phyloP scores from a whole-genome alignment of 2,888 invertebrate species.

The Ectemnius continuus region DNA sequence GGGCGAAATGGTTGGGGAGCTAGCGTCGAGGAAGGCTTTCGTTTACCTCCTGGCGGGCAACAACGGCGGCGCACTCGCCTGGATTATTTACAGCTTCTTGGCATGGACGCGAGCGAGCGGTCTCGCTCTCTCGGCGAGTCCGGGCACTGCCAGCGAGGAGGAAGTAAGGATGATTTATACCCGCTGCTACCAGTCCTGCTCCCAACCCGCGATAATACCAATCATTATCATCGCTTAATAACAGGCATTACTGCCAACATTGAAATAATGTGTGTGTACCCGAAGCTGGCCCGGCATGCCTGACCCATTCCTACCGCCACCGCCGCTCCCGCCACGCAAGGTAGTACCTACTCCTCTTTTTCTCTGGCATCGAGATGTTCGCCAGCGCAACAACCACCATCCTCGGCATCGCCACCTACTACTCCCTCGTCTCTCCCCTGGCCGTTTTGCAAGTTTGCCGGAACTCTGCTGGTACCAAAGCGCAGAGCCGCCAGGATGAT shows the following conservation, averaged over 20 bases:
- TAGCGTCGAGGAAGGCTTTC: conserved; percentile 41
- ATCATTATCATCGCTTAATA: conserved; percentile 79
- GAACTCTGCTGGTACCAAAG: conserved; percentile 21
- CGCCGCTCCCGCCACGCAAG: conserved; percentile 25
- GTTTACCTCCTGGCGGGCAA: conserved; percentile 51
- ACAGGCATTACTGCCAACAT: conserved; percentile 79
- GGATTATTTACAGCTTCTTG: conserved; percentile 77
- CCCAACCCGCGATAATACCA: conserved; percentile 78
- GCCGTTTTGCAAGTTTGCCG: conserved; percentile 5
- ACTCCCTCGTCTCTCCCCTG: conserved; percentile 20
- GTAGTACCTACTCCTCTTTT: conserved; percentile 50
- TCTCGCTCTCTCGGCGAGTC: conserved; percentile 62
- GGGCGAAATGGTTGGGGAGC: not conserved
- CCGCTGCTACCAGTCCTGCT: conserved; percentile 77
- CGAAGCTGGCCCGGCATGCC: conserved; percentile 62
- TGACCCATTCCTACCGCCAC: conserved; percentile 68
- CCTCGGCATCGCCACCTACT: conserved; percentile 43
- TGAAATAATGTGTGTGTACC: conserved; percentile 76
- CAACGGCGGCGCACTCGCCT: conserved; percentile 64
- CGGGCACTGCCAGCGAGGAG: conserved; percentile 73
- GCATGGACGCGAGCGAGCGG: conserved; percentile 67
- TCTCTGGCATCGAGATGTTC: conserved; percentile 27
- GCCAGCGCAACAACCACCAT: conserved; percentile 23
- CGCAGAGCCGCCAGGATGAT: conserved; percentile 19
- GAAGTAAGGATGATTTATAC: conserved; percentile 78